These are phyloP conservation scores for Carassius auratus DNA, from an alignment of 2,113 vertebrate genomes.

Conservation along the genomic window DNA sequence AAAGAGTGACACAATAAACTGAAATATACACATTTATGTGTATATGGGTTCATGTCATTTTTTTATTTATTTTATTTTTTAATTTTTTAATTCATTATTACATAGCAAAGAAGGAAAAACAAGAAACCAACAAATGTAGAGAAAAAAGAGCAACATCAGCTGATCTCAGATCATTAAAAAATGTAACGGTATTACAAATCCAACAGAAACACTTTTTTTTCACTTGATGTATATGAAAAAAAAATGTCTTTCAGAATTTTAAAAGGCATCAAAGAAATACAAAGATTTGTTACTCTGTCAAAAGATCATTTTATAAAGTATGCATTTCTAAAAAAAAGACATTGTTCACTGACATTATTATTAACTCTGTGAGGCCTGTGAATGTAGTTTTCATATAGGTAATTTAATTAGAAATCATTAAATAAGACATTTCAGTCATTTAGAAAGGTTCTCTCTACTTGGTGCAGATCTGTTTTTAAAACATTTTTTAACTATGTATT, in stretches of 20 bases:
- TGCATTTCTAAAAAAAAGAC: background rate
- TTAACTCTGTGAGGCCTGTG: background rate
- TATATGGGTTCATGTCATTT: too few species aligned
- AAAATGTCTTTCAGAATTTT: background rate
- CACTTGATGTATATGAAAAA: background rate
- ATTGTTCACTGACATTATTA: background rate
- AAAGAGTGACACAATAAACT: background rate
- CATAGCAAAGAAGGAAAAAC: background rate
- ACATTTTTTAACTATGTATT: conserved; percentile 31
- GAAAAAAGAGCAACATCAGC: background rate
- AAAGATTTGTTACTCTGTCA: background rate
- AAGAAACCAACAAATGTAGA: background rate
- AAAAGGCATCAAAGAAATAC: background rate
- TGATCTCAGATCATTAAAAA: background rate
- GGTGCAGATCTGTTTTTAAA: conserved; percentile 36
- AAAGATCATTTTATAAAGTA: background rate
- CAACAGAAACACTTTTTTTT: too few species aligned
- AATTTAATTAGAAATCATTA: background rate
- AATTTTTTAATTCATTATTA: background rate
- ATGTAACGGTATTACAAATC: background rate
- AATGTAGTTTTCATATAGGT: background rate
- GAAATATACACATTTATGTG: background rate
- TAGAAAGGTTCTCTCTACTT: background rate
- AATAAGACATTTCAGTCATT: too few species aligned
- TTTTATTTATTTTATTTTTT: too few species aligned